Evolutionary conservation across 2,888 invertebrate genomes (phyloP).

Genomic region (Drosophila mettleri): DNA sequence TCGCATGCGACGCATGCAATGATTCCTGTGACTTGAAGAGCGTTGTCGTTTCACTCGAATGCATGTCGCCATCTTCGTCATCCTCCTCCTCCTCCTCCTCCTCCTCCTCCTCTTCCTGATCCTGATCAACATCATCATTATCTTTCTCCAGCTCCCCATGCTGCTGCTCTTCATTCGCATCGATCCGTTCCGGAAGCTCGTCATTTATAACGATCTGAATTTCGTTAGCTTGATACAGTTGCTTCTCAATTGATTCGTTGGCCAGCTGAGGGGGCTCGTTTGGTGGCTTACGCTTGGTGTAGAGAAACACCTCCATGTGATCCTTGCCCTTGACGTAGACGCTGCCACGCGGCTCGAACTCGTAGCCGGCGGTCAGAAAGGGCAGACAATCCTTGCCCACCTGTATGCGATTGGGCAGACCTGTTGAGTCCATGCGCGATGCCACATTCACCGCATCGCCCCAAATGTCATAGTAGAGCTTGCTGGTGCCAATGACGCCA

Average conservation of each 20-base stretch:
- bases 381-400: conserved; percentile 91
- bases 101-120: background rate
- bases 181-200: conserved; percentile 21
- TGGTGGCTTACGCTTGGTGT: conserved; percentile 79
- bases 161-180: background rate
- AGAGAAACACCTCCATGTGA: conserved; percentile 95
- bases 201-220: background rate
- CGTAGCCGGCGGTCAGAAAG: conserved; percentile 90
- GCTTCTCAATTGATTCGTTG: conserved; percentile 13
- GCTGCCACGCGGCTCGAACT: conserved; percentile 96
- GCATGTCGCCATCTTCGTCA: conserved; percentile 60
- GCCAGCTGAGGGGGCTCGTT: conserved; percentile 24
- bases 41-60: conserved; percentile 71
- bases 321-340: conserved; percentile 99
- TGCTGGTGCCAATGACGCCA: conserved; percentile 97
- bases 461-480: conserved; percentile 99
- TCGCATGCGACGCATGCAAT: conserved; percentile 43
- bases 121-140: too few species aligned
- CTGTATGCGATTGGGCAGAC: conserved; percentile 93
- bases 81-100: conserved; percentile 28
- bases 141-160: background rate
- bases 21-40: conserved; percentile 66
- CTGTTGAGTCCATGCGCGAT: conserved; percentile 98
- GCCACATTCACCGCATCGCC: conserved; percentile 99
- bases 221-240: background rate